Conservation (phyloP, 1,140 invertebrate species). For the Protaetia brevitarsis region DNA sequence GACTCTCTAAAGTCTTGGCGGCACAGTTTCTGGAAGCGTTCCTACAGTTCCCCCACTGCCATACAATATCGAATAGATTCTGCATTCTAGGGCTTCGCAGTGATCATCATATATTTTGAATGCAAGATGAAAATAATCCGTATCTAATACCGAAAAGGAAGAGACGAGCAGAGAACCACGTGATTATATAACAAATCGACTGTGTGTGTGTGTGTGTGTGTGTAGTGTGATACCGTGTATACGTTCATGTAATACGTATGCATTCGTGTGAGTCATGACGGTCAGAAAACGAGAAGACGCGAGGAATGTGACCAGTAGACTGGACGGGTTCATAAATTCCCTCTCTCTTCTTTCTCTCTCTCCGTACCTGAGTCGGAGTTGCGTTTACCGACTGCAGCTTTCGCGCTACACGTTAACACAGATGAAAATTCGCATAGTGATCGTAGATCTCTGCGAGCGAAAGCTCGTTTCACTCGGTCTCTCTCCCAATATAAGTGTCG, state of each 20-base stretch:
- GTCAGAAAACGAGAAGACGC: constrained; percentile 18
- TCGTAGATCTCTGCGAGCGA: background rate
- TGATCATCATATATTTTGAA: background rate
- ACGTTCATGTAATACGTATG: no score
- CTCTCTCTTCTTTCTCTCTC: background rate
- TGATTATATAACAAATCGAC: constrained; percentile 1
- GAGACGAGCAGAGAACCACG: background rate
- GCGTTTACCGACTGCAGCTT: background rate
- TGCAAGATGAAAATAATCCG: background rate
- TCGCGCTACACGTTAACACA: background rate
- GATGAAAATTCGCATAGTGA: background rate
- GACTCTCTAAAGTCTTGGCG: no score
- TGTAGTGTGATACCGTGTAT: background rate
- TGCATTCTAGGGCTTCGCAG: no score
- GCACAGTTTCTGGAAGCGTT: no score
- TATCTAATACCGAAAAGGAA: background rate
- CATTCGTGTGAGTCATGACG: constrained; percentile 10
- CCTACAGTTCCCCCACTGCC: no score
- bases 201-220: background rate
- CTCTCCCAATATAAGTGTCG: background rate
- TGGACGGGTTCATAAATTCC: constrained; percentile 22
- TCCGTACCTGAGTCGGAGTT: constrained; percentile 1
- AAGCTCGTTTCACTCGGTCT: background rate
- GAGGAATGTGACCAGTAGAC: constrained; percentile 22
- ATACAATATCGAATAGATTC: no score